Evolutionary conservation across 2,797 vertebrate genomes (phyloP).

Genomic region (Tinamus major): DNA sequence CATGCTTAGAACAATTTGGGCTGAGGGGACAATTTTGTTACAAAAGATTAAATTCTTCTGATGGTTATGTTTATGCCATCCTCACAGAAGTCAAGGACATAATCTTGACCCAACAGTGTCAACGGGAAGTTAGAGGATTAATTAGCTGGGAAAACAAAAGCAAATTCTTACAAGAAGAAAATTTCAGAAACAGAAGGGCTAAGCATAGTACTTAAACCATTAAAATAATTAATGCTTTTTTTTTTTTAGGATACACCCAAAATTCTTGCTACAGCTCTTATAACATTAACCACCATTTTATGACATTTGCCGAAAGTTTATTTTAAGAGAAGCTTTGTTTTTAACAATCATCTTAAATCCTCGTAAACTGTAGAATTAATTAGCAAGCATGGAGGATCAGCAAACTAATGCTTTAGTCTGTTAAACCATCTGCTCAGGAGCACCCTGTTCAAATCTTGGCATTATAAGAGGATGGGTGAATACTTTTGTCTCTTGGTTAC

Average conservation of each 20-base stretch:
- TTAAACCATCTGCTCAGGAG: slow-evolving; percentile 82
- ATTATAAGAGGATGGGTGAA: slow-evolving; percentile 67
- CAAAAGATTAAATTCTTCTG: background rate
- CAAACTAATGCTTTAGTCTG: slow-evolving; percentile 84
- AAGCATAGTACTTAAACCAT: background rate
- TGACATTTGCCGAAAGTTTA: slow-evolving; percentile 77
- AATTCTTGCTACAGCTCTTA: slow-evolving; percentile 18
- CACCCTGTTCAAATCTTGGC: slow-evolving; percentile 77
- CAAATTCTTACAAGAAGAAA: slow-evolving; percentile 29
- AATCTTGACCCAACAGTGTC: slow-evolving; percentile 36
- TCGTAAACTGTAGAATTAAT: slow-evolving; percentile 84
- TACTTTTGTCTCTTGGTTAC: slow-evolving; percentile 64
- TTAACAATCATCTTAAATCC: slow-evolving; percentile 81
- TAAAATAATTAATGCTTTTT: background rate
- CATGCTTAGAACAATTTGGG: background rate
- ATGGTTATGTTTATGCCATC: background rate
- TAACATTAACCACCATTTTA: slow-evolving; percentile 63
- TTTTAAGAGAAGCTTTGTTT: slow-evolving; percentile 79
- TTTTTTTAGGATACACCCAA: background rate
- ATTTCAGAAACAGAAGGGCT: slow-evolving; percentile 23
- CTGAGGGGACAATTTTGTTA: background rate
- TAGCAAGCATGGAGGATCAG: slow-evolving; percentile 80
- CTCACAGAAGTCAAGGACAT: slow-evolving; percentile 32
- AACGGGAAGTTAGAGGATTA: slow-evolving; percentile 54
- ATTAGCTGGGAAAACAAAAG: slow-evolving; percentile 53